Conservation (phyloP, 1,140 invertebrate species). For the Rhysida immarginata region DNA sequence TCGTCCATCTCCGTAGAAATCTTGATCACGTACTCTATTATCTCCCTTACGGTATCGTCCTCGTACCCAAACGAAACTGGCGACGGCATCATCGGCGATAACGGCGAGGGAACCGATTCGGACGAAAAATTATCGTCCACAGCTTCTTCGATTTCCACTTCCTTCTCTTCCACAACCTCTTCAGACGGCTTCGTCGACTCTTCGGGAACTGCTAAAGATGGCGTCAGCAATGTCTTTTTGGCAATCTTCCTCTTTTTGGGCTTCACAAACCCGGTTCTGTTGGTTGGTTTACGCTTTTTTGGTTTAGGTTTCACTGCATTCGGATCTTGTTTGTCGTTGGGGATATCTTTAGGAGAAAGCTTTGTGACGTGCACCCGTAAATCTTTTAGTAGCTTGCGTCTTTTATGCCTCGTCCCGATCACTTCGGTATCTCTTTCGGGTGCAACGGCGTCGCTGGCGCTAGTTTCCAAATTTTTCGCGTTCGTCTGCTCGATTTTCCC, state of each 20-base stretch:
- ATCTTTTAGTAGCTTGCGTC: slow-evolving; percentile 38
- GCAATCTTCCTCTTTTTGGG: slow-evolving; percentile 11
- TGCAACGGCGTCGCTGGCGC: not conserved
- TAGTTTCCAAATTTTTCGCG: too few species aligned
- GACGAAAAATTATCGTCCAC: too few species aligned
- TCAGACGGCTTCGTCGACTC: not conserved
- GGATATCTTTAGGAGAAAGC: slow-evolving; percentile 27
- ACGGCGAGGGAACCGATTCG: too few species aligned
- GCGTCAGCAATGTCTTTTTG: not conserved
- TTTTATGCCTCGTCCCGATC: slow-evolving; percentile 27
- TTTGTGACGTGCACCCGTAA: slow-evolving; percentile 38
- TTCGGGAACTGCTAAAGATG: too few species aligned
- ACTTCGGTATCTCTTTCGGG: not conserved
- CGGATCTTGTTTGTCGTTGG: slow-evolving; percentile 32
- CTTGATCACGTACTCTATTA: not conserved
- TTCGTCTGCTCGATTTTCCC: too few species aligned
- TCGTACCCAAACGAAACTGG: too few species aligned
- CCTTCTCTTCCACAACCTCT: not conserved
- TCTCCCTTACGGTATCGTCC: not conserved
- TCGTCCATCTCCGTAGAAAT: not conserved
- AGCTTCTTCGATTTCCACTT: too few species aligned
- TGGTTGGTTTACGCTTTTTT: slow-evolving; percentile 15
- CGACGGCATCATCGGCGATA: too few species aligned
- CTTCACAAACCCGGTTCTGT: slow-evolving; percentile 18
- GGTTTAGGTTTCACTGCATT: slow-evolving; percentile 17